phyloP scores from a whole-genome alignment of 2,888 invertebrate genomes.

The Steinernema scapterisci region DNA sequence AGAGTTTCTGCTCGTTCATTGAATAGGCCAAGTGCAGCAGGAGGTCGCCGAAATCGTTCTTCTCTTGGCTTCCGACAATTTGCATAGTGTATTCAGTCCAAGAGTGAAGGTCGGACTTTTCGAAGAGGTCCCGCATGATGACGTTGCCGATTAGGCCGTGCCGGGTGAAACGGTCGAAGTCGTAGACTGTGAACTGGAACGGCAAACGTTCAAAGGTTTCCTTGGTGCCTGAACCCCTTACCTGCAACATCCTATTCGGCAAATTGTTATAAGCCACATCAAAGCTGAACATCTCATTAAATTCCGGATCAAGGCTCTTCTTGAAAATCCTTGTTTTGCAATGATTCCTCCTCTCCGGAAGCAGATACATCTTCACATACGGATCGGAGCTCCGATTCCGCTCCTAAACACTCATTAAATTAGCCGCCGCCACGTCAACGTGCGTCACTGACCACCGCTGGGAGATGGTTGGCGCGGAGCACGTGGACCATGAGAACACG shows the following conservation, averaged over 20 bases:
- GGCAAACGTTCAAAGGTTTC: neutral
- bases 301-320: conserved; percentile 57
- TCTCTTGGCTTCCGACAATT: conserved; percentile 82
- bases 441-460: conserved; percentile 74
- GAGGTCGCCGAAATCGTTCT: conserved; percentile 85
- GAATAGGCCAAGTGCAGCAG: conserved; percentile 89
- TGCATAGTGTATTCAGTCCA: conserved; percentile 86
- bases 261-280: conserved; percentile 80
- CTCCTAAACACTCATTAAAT: conserved; percentile 33
- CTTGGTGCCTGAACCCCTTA: conserved; percentile 33
- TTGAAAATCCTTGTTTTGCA: conserved; percentile 77
- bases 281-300: conserved; percentile 77
- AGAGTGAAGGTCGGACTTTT: conserved; percentile 79
- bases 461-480: conserved; percentile 61
- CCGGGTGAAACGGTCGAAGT: conserved; percentile 85
- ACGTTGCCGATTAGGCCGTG: conserved; percentile 86
- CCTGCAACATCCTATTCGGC: conserved; percentile 75
- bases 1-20: conserved; percentile 86
- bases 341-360: conserved; percentile 83
- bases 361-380: conserved; percentile 82
- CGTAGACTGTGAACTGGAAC: conserved; percentile 82
- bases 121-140: conserved; percentile 79
- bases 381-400: conserved; percentile 74
- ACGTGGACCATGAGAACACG: conserved; percentile 75
- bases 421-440: neutral